phyloP scores from a whole-genome alignment of 2,888 invertebrate species.

The Gibbula magus region DNA sequence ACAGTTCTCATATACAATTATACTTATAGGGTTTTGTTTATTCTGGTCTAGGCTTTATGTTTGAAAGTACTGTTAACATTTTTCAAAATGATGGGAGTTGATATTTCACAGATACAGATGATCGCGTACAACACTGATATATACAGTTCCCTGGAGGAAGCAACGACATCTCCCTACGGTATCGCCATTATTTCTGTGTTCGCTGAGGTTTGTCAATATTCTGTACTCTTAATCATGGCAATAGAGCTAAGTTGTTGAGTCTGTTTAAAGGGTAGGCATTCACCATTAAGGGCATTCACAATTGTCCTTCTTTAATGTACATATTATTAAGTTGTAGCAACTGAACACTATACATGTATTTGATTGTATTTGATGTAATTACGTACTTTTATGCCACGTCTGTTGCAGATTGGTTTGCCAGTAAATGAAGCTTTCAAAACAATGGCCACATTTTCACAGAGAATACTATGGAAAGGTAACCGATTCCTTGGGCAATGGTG shows the following conservation, averaged over 20 bases:
- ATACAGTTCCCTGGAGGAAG: constrained; percentile 96
- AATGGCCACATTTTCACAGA: background rate
- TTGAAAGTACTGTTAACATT: background rate
- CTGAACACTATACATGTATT: too few species aligned
- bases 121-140: constrained; percentile 98
- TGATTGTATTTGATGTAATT: too few species aligned
- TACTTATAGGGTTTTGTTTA: background rate
- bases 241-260: too few species aligned
- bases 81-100: constrained; percentile 30
- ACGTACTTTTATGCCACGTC: background rate
- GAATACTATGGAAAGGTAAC: constrained; percentile 6
- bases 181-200: constrained; percentile 95
- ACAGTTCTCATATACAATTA: too few species aligned
- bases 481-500: too few species aligned
- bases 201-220: constrained; percentile 85
- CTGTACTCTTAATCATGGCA: too few species aligned
- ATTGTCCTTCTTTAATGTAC: too few species aligned
- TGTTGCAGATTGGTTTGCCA: constrained; percentile 42
- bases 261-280: too few species aligned
- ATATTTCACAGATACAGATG: constrained; percentile 89
- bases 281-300: too few species aligned
- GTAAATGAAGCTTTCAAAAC: constrained; percentile 47
- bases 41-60: background rate
- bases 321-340: too few species aligned
- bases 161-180: constrained; percentile 93